These are phyloP conservation scores for Formica exsecta DNA, from an alignment of 1,140 invertebrate genomes.

Conservation along the genomic window DNA sequence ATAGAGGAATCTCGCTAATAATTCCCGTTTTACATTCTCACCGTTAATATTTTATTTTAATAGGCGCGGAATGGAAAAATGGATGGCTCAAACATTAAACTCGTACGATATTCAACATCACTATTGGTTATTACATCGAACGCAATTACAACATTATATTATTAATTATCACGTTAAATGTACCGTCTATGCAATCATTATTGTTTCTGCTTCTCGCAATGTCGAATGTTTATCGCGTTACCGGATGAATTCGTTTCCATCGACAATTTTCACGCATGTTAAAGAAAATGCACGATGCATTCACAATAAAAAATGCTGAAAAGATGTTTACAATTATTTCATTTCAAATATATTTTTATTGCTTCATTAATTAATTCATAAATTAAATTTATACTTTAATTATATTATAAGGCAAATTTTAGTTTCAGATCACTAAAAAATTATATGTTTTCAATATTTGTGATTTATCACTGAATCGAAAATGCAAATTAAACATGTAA, in stretches of 20 bases:
- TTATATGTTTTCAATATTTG: not conserved
- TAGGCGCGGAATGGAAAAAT: slow-evolving; percentile 61
- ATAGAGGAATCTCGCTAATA: slow-evolving; percentile 59
- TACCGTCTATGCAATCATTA: slow-evolving; percentile 49
- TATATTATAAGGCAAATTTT: not conserved
- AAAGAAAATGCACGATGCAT: not conserved
- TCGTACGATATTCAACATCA: slow-evolving; percentile 60
- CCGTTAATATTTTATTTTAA: slow-evolving; percentile 63
- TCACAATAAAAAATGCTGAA: not conserved
- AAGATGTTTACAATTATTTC: not conserved
- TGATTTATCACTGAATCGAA: not conserved
- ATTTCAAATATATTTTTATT: not conserved
- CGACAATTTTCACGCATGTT: not conserved
- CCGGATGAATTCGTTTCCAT: slow-evolving; percentile 41
- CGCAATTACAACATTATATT: slow-evolving; percentile 63
- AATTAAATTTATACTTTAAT: not conserved
- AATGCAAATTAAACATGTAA: not conserved
- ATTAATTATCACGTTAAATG: slow-evolving; percentile 63
- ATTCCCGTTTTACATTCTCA: slow-evolving; percentile 36
- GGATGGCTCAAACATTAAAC: slow-evolving; percentile 63
- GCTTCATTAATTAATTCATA: not conserved
- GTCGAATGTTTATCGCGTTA: slow-evolving; percentile 52
- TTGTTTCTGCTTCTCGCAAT: slow-evolving; percentile 48
- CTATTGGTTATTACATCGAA: slow-evolving; percentile 63
- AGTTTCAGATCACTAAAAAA: slow-evolving; percentile 6